Conservation (phyloP, 2,113 vertebrate genomes). For the Enhydra lutris region DNA sequence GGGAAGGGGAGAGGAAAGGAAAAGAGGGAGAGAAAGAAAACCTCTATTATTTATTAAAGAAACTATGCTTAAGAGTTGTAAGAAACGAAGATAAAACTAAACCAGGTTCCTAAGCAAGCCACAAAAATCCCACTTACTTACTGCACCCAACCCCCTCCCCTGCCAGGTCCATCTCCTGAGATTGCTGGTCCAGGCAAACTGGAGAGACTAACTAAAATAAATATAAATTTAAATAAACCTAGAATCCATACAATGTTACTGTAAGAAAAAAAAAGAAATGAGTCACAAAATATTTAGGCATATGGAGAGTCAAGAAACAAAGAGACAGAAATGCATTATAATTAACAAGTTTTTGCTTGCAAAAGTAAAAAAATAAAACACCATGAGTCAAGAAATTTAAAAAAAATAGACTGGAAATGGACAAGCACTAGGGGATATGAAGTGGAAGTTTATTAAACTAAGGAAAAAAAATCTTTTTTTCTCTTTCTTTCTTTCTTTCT, state of each 20-base stretch:
- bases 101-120: neutral
- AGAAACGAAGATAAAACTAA: neutral
- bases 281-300: neutral
- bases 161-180: neutral
- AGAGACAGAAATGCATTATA: neutral
- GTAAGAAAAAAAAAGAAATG: neutral
- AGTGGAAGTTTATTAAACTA: neutral
- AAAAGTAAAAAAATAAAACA: neutral
- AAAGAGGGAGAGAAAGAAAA: neutral
- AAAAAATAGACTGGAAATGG: neutral
- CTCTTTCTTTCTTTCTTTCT: too few species aligned
- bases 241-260: neutral
- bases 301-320: neutral
- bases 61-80: neutral
- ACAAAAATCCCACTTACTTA: fast-evolving
- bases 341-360: neutral
- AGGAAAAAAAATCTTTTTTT: neutral
- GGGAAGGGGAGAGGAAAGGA: too few species aligned
- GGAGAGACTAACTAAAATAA: neutral
- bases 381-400: neutral
- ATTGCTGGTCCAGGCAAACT: neutral
- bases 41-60: neutral
- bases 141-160: neutral
- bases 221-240: neutral
- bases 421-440: neutral